A percentile compares a stretch with the other conserved stretches of the same genome.
These are phyloP conservation scores for Zootermopsis nevadensis DNA, from an alignment of 2,888 invertebrate species.

Conservation along the genomic window DNA sequence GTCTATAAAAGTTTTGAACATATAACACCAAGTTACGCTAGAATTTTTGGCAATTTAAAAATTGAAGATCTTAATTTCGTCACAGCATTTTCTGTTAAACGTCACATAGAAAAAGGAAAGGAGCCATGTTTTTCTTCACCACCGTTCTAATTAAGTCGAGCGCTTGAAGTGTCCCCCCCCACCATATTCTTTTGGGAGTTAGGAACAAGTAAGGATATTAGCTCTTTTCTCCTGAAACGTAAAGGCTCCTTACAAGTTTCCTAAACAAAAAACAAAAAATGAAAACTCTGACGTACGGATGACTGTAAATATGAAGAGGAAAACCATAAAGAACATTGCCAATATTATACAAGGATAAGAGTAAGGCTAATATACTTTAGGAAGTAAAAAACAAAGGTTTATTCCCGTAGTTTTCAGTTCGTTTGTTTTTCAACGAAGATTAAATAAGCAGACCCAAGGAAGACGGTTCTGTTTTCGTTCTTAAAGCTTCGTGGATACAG, in stretches of 20 bases:
- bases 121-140: background rate
- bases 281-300: slow-evolving; percentile 2
- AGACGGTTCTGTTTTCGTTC: no score
- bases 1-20: background rate
- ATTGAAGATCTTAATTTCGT: background rate
- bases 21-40: background rate
- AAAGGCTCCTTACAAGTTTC: slow-evolving; percentile 2
- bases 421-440: slow-evolving; percentile 3
- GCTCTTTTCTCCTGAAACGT: slow-evolving; percentile 13
- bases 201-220: background rate
- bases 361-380: background rate
- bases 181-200: background rate
- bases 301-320: slow-evolving; percentile 5
- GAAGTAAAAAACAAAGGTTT: background rate
- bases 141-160: slow-evolving; percentile 5
- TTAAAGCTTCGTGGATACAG: no score
- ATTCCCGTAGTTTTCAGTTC: background rate
- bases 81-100: slow-evolving; percentile 13
- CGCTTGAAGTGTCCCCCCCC: slow-evolving; percentile 1
- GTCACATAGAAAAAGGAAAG: background rate
- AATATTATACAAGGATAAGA: background rate
- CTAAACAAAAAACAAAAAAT: slow-evolving; percentile 8
- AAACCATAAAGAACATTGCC: slow-evolving; percentile 1
- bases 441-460: background rate
- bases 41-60: background rate